phyloP scores from a whole-genome alignment of 2,888 invertebrate species.

The Rhamphomyia laevipes region DNA sequence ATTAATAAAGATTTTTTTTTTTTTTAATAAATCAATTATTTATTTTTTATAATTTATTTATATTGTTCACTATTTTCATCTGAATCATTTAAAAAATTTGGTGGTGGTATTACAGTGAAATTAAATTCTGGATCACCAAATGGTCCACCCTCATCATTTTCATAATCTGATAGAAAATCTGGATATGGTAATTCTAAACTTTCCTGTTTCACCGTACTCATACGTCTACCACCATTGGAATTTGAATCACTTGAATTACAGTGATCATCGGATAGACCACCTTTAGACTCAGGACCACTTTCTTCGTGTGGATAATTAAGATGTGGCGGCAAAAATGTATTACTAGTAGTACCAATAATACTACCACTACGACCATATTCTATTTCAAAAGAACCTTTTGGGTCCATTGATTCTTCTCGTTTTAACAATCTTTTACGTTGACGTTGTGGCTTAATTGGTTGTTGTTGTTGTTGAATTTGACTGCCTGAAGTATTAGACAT shows the following conservation, averaged over 20 bases:
- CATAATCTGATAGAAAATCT: constrained; percentile 39
- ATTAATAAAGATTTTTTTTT: too few species aligned
- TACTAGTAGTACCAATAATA: constrained; percentile 7
- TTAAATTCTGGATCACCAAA: constrained; percentile 55
- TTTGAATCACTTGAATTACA: constrained; percentile 36
- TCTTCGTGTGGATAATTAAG: constrained; percentile 27
- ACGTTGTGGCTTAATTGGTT: constrained; percentile 39
- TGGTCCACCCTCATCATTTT: constrained; percentile 39
- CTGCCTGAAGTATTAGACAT: neutral
- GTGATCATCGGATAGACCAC: constrained; percentile 33
- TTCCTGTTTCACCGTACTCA: constrained; percentile 22
- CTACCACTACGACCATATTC: constrained; percentile 10
- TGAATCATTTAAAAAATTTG: constrained; percentile 62
- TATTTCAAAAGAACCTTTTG: constrained; percentile 12
- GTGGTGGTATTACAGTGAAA: constrained; percentile 64
- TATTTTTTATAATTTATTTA: too few species aligned
- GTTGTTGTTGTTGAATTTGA: constrained; percentile 19
- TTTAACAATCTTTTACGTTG: constrained; percentile 34
- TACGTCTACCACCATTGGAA: constrained; percentile 1
- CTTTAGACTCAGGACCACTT: constrained; percentile 32
- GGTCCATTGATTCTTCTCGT: constrained; percentile 30
- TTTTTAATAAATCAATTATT: too few species aligned
- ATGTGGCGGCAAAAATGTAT: constrained; percentile 14
- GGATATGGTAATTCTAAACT: constrained; percentile 42
- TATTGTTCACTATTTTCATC: constrained; percentile 35